phyloP scores from a whole-genome alignment of 2,888 invertebrate species.

The Phyto melanocephala region DNA sequence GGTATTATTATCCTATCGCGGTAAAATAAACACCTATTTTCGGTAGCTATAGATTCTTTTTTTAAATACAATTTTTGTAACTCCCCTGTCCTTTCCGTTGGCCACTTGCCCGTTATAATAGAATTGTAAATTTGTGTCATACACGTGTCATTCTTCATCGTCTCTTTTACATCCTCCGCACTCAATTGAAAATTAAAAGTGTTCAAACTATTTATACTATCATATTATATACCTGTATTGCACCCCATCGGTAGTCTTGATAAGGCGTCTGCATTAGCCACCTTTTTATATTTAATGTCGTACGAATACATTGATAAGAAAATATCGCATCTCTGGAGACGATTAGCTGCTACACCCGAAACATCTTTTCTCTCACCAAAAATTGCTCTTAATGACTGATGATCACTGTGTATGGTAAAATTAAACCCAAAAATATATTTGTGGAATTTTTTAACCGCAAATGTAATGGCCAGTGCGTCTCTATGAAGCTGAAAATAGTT shows the following conservation, averaged over 20 bases:
- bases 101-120: too few relatives aligned
- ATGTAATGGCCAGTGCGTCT: conserved; percentile 35
- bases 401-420: conserved; percentile 34
- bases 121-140: too few relatives aligned
- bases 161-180: too few relatives aligned
- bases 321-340: conserved; percentile 49
- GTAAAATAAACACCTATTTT: conserved; percentile 47
- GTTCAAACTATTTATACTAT: conserved; percentile 22
- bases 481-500: conserved; percentile 37
- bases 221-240: conserved; percentile 10
- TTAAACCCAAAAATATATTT: conserved; percentile 29
- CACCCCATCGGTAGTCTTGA: conserved; percentile 42
- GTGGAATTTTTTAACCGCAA: conserved; percentile 36
- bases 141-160: neutral
- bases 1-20: neutral
- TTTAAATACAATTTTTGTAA: conserved; percentile 19
- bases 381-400: conserved; percentile 32
- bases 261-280: conserved; percentile 17
- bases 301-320: conserved; percentile 43
- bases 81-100: neutral
- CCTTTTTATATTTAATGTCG: conserved; percentile 32
- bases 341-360: conserved; percentile 22
- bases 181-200: too few relatives aligned
- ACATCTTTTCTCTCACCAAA: conserved; percentile 33
- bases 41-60: conserved; percentile 30